Evolutionary conservation across 2,888 invertebrate genomes (phyloP).

Genomic region (Apoda limacodes): DNA sequence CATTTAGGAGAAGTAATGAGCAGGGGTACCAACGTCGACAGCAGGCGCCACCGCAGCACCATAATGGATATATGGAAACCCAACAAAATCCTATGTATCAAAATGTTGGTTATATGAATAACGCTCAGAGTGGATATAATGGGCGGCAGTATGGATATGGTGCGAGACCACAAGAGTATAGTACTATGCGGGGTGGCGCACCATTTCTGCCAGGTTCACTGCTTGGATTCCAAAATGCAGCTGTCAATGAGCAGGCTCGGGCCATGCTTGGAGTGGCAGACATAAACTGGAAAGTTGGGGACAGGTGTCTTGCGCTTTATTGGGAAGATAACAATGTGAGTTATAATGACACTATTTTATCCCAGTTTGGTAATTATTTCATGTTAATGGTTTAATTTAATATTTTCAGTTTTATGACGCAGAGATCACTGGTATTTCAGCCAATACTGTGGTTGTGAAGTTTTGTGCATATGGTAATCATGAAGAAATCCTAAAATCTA

Average conservation of each 20-base stretch:
- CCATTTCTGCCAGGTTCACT: conserved; percentile 54
- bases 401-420: conserved; percentile 82
- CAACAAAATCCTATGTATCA: conserved; percentile 37
- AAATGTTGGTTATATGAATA: conserved; percentile 33
- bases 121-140: conserved; percentile 26
- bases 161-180: conserved; percentile 35
- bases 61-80: conserved; percentile 47
- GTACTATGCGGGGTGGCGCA: conserved; percentile 34
- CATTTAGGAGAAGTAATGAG: conserved; percentile 36
- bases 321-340: conserved; percentile 92
- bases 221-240: conserved; percentile 62
- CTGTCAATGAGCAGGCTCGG: conserved; percentile 62
- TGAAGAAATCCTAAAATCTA: conserved; percentile 86
- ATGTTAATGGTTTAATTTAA: conserved; percentile 12
- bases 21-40: conserved; percentile 36
- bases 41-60: conserved; percentile 29
- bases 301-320: conserved; percentile 89
- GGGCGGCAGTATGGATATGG: conserved; percentile 38
- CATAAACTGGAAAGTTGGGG: conserved; percentile 80
- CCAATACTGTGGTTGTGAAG: conserved; percentile 86
- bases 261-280: conserved; percentile 66
- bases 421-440: conserved; percentile 82
- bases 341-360: conserved; percentile 6
- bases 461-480: conserved; percentile 91
- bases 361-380: neutral